Evolutionary conservation across 2,113 vertebrate genomes (phyloP), one percentile per base, ranked within the genome.

Genomic region (Coturnix japonica): DNA sequence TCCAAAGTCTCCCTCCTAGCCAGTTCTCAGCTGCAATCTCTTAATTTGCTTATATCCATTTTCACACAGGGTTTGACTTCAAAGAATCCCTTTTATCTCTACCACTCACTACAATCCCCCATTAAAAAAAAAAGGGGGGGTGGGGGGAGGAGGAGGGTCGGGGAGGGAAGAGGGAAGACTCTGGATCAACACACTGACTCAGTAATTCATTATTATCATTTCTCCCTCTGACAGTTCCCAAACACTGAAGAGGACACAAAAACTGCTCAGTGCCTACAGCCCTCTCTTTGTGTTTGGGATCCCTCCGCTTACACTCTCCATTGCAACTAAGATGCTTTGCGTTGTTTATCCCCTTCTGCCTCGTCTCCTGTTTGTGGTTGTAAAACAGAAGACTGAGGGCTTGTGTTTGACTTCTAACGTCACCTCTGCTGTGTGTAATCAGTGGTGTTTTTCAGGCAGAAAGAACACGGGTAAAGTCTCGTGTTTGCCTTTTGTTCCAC

Each of bases 401-500:
- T 86, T 66, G 44, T 70, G 80, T 90, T 89, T 93, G 92, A 96
- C 92, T 93, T 94, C 66, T 81, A 87, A 51, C 25, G 81, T 93
- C 88, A 94, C 80, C 86, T 96, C 86, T 93, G 83, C 81, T 70
- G 17, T 63, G 51, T 91, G 74, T 72, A 96, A 60, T 93, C 89
- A 91, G 66, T 7, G 43, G 37, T 64, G 89, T n/a, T 95, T 89
- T 90, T 92, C 96, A 96, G 84, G 91, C 91, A 95, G 95, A 94
- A 95, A 85, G 89, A 93, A 91, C 95, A 94, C 1, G 7, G 31
- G 22, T 76, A 54, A 90, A 80, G 79, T 85, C 91, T 96, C 82
- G 16, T 92, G 93, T 92, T 96, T 92, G 89, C 61, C 76, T 94
- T 92, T 90, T 92, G 92, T 95, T 96, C 85, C 79, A 88, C 90